Conservation (phyloP, 2,888 invertebrate species). For the Lasioglossum malachurum region DNA sequence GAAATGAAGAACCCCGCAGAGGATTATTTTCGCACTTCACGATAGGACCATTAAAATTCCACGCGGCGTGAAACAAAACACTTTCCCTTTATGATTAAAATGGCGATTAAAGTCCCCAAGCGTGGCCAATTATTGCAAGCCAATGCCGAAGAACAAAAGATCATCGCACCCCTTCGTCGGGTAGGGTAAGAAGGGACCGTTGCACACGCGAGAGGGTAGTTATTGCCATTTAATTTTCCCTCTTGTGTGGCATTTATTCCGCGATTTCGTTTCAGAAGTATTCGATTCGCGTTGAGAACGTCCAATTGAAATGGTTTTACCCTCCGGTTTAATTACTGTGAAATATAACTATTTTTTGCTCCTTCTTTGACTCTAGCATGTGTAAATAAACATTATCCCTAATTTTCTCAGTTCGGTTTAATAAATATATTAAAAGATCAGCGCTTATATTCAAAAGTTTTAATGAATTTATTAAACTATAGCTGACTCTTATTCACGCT, state of each 20-base stretch:
- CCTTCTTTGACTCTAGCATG: not conserved
- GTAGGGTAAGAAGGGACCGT: not conserved
- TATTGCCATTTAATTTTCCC: slow-evolving; percentile 14
- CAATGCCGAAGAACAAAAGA: slow-evolving; percentile 42
- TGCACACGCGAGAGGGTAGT: not conserved
- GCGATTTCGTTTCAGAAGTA: slow-evolving; percentile 9
- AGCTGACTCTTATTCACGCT: too few relatives aligned
- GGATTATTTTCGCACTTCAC: slow-evolving; percentile 32
- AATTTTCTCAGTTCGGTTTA: not conserved
- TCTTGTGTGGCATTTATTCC: not conserved
- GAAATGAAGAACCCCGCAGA: not conserved
- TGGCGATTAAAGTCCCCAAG: slow-evolving; percentile 48
- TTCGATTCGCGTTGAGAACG: not conserved
- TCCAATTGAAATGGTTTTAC: not conserved
- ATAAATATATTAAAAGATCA: not conserved
- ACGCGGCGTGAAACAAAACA: slow-evolving; percentile 35
- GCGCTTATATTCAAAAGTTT: too few relatives aligned
- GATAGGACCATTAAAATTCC: slow-evolving; percentile 31
- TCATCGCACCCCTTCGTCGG: slow-evolving; percentile 14
- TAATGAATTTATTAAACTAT: too few relatives aligned
- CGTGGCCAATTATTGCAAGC: slow-evolving; percentile 41
- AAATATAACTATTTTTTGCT: not conserved
- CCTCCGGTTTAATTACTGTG: not conserved
- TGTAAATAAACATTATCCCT: not conserved
- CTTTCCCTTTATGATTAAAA: slow-evolving; percentile 43